Evolutionary conservation across 1,140 invertebrate genomes (phyloP).

Genomic region (Temnothorax nylanderi): DNA sequence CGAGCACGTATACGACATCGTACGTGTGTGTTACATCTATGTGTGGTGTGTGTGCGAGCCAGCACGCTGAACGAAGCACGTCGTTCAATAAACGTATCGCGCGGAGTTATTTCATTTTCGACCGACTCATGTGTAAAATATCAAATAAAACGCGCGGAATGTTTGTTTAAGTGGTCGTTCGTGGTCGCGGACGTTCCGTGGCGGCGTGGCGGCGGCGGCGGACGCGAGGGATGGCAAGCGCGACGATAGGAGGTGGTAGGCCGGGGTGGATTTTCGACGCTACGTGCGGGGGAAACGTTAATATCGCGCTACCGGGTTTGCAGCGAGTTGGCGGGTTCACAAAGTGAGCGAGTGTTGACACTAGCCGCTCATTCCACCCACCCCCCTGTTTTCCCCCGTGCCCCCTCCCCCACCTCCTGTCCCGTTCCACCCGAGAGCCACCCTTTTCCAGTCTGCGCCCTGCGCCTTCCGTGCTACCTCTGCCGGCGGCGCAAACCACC

Average conservation of each 20-base stretch:
- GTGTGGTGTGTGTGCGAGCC: neutral
- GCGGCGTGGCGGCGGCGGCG: neutral
- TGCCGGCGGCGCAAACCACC: slow-evolving; percentile 57
- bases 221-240: slow-evolving; percentile 9
- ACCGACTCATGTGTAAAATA: slow-evolving; percentile 80
- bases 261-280: slow-evolving; percentile 63
- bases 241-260: slow-evolving; percentile 40
- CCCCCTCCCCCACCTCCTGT: slow-evolving; percentile 35
- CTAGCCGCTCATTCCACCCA: slow-evolving; percentile 78
- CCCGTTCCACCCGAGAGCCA: slow-evolving; percentile 38
- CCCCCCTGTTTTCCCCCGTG: slow-evolving; percentile 12
- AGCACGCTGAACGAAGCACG: slow-evolving; percentile 28
- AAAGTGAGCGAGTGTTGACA: slow-evolving; percentile 85
- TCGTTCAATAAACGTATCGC: slow-evolving; percentile 73
- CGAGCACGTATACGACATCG: neutral
- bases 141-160: slow-evolving; percentile 79
- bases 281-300: slow-evolving; percentile 79
- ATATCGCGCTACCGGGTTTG: slow-evolving; percentile 81
- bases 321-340: slow-evolving; percentile 80
- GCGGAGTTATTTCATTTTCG: slow-evolving; percentile 78
- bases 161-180: slow-evolving; percentile 79
- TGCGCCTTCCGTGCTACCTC: slow-evolving; percentile 63
- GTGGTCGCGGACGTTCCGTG: slow-evolving; percentile 57
- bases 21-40: neutral
- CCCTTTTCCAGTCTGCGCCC: slow-evolving; percentile 67